Evolutionary conservation across 2,888 invertebrate genomes (phyloP), one percentile per base, ranked within the genome.

Genomic region (Sisyra terminalis): DNA sequence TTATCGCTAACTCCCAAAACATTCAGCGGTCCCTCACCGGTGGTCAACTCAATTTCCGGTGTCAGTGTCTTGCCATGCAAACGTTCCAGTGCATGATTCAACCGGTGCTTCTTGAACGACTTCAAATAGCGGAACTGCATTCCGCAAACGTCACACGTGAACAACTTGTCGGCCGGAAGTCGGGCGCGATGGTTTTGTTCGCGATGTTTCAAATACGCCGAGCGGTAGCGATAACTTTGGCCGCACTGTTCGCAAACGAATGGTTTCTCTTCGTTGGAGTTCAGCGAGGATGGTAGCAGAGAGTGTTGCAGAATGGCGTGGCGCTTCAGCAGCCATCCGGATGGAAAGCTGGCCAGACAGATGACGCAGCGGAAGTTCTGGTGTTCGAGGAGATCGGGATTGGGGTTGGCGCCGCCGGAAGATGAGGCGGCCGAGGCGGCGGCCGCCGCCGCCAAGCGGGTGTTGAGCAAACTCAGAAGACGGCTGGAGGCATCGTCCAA

Each of bases 201-300:
- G 42, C 87, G 75, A 57, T 89, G 88, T 56, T 80, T 79, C 39
- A 80, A 77, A 58, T 80, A 81, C 29, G 88, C 87, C 32, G 87
- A 88, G 46, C 87, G 72, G 60, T 88, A 89, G 50, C 83, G 75
- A 65, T 89, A 89, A 55, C 86, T 84, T 56, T 89, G 88, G 4
- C 88, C 88, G 60, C 88, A 89, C 58, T 88, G 88, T 55, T 88
- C 88, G 64, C 88, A 89, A 34, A 87, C 85, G 63, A 87, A 88
- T 10, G 88, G 87, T 55, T 88, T 89, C 59, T 88, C 88, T 56
- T 86, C 80, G 16, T 58, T 37, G 11, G 29, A 15, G n/a, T 34
- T 24, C 9, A 35, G 18, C 6, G 42, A 35, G 18, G 42, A 24
- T n/a, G 42, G 34, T 61, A 59, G 55, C 56, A 73, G 52, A 45